These are phyloP conservation scores for Synergus laeviventris DNA, from an alignment of 2,888 invertebrate species.

Conservation along the genomic window DNA sequence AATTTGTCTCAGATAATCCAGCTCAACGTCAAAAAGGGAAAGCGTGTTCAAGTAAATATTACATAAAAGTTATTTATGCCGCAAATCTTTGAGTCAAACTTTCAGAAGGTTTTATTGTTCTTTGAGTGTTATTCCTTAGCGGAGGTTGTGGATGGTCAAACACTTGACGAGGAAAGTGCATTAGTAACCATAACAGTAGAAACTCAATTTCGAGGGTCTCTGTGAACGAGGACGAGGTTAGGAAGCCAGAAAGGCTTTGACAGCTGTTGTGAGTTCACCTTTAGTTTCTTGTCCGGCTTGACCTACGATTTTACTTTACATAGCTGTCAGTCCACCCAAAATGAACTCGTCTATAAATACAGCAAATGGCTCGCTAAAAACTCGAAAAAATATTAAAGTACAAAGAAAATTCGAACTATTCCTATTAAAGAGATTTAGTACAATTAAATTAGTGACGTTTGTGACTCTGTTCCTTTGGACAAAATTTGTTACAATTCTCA, in stretches of 20 bases:
- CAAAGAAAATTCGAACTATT: neutral
- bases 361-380: neutral
- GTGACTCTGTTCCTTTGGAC: neutral
- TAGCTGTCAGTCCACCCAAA: neutral
- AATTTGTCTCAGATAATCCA: slow-evolving; percentile 36
- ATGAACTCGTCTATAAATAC: neutral
- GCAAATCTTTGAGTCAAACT: neutral
- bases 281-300: slow-evolving; percentile 14
- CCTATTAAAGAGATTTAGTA: neutral
- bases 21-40: slow-evolving; percentile 15
- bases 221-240: slow-evolving; percentile 28
- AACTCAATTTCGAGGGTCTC: slow-evolving; percentile 3
- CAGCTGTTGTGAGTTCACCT: slow-evolving; percentile 9
- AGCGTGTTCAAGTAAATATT: neutral
- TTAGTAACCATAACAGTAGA: slow-evolving; percentile 32
- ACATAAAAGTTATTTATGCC: neutral
- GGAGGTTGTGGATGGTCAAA: neutral
- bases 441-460: neutral
- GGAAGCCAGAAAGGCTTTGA: slow-evolving; percentile 34
- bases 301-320: neutral
- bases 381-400: neutral
- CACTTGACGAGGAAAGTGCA: slow-evolving; percentile 5
- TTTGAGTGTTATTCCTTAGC: slow-evolving; percentile 9
- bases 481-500: neutral
- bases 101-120: neutral